These are phyloP conservation scores for Amiota mariae DNA, from an alignment of 2,888 invertebrate genomes.

Conservation along the genomic window DNA sequence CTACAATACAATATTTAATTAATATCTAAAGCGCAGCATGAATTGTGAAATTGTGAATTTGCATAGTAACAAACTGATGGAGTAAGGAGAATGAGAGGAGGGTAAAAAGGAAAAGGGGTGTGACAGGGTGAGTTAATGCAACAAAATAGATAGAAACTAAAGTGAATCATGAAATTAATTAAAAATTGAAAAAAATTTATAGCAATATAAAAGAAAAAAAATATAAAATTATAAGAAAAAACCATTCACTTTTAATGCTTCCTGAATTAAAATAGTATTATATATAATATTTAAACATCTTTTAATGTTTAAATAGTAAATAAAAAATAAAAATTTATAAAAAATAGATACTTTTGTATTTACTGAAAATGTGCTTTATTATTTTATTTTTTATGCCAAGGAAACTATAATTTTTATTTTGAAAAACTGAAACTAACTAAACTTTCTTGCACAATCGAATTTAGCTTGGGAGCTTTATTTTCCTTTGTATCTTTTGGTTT, in stretches of 20 bases:
- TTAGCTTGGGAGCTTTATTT: neutral
- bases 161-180: neutral
- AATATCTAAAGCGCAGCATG: neutral
- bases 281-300: neutral
- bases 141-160: neutral
- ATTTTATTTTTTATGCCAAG: neutral
- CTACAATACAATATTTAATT: no score
- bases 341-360: no score
- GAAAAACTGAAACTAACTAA: neutral
- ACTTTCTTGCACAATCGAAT: constrained; percentile 14
- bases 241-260: constrained; percentile 1
- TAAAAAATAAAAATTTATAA: neutral
- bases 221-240: neutral
- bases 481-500: neutral
- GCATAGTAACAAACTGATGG: neutral
- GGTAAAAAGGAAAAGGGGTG: neutral
- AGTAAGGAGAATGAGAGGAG: no score
- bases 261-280: neutral
- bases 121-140: neutral
- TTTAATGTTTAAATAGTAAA: neutral
- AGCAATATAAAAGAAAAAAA: neutral
- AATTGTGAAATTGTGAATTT: neutral
- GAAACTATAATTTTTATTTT: constrained; percentile 10
- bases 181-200: no score
- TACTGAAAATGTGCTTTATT: no score